Evolutionary conservation across 2,113 vertebrate species (phyloP), one percentile per base, ranked within the genome.

Genomic region (Dasyurus viverrinus): DNA sequence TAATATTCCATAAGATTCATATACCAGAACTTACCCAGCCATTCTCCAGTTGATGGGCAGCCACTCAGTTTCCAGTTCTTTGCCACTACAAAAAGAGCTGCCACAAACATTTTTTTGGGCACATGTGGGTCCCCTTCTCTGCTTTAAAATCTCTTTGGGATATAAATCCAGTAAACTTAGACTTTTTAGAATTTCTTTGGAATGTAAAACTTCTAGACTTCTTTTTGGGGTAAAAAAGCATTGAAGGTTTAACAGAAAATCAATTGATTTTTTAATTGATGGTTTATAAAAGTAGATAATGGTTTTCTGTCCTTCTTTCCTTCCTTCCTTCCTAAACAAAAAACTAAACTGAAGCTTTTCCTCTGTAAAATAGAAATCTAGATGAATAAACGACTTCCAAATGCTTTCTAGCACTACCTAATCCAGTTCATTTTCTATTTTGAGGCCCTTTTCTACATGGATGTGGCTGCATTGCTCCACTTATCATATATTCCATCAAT

Each of bases 171-270:
- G 50, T 52, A 52, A 52, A 52, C 50, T 52, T 11, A 52, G 50
- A 1, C 10, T 10, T 10, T 6, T 52, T 50, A 95, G 30, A 68
- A 36, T 96, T 97, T 91, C 95, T 96, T 96, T 95, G 7, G 91
- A 93, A 96, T 92, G 60, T 27, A 95, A 23, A 95, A 96, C 90
- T 89, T 91, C 47, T 94, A 93, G 50, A 60, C 94, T 96, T 92
- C 52, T 55, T 94, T 97, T 95, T 95, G 36, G 27, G 11, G 7
- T 7, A 36, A 89, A 94, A 96, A 92, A 94, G 47, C 53, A 97
- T 54, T 68, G 60, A 50, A 92, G 90, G 92, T 91, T 95, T 97
- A 90, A 30, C 95, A 92, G 89, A 76, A 91, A 91, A 92, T 30
- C 68, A 46, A 96, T 54, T 42, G n/a, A 42, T 42, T 84, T 7